Conservation (phyloP, 1,140 invertebrate species). For the Sitophilus oryzae region DNA sequence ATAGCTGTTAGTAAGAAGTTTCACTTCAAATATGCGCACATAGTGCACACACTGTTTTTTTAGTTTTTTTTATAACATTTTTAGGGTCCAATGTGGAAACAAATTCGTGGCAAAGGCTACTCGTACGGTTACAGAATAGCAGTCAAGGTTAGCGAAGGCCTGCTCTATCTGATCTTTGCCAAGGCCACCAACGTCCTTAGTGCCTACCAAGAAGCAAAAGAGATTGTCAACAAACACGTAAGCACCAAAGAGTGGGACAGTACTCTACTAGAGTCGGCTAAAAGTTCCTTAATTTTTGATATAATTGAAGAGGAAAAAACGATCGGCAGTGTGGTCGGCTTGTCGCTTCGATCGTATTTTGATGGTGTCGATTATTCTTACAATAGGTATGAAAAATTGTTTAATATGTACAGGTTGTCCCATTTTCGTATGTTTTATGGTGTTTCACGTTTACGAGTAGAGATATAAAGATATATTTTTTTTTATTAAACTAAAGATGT, state of each 20-base stretch:
- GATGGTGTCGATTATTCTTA: constrained; percentile 61
- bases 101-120: constrained; percentile 78
- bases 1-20: too few species aligned
- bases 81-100: constrained; percentile 81
- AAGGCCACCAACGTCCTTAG: constrained; percentile 67
- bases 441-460: too few species aligned
- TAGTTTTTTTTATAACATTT: constrained; percentile 14
- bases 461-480: too few species aligned
- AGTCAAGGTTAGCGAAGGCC: constrained; percentile 58
- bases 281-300: constrained; percentile 78
- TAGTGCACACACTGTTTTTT: too few species aligned
- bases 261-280: constrained; percentile 73
- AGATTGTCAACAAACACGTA: constrained; percentile 59
- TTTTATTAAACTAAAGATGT: too few species aligned
- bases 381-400: constrained; percentile 52
- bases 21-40: too few species aligned
- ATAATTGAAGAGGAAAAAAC: constrained; percentile 75
- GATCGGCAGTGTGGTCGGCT: constrained; percentile 61
- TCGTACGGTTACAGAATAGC: constrained; percentile 70
- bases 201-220: constrained; percentile 70
- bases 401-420: too few species aligned
- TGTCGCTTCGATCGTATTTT: constrained; percentile 68
- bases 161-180: constrained; percentile 65
- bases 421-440: too few species aligned
- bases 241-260: constrained; percentile 59